A percentile compares a stretch with the other conserved stretches of the same genome.
Evolutionary conservation across 2,888 invertebrate genomes (phyloP).

Genomic region (Sinopyrophorus schimmeli): DNA sequence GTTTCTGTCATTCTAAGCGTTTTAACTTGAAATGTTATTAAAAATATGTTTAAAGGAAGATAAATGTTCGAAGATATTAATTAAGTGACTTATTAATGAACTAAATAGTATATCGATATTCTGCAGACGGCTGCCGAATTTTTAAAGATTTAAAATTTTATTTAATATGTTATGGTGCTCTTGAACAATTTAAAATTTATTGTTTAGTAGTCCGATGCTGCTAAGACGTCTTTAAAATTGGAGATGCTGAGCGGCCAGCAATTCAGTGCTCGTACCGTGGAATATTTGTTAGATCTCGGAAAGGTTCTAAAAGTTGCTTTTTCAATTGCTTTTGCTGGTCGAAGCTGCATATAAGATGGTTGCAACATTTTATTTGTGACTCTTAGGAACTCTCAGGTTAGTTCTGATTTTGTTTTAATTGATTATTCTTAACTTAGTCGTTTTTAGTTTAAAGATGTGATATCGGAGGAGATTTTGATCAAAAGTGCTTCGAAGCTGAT

Average conservation of each 20-base stretch:
- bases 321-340: constrained; percentile 85
- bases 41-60: no score
- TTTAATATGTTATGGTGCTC: not conserved
- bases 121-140: no score
- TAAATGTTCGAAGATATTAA: no score
- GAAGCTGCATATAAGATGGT: constrained; percentile 88
- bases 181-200: no score
- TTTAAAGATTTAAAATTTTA: constrained; percentile 24
- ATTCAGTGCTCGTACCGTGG: constrained; percentile 64
- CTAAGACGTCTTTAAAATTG: constrained; percentile 79
- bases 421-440: not conserved
- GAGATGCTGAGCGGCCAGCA: constrained; percentile 66
- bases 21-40: no score
- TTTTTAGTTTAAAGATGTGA: constrained; percentile 64
- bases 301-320: constrained; percentile 91
- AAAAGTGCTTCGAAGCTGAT: constrained; percentile 63
- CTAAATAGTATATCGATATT: no score
- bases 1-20: no score
- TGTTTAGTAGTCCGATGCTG: constrained; percentile 77
- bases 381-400: constrained; percentile 62
- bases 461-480: constrained; percentile 63
- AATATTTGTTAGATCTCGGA: constrained; percentile 80
- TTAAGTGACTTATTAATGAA: no score
- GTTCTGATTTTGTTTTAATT: constrained; percentile 17
- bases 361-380: constrained; percentile 65